Base-by-base conservation (phyloP, 2,888 invertebrate species). In the Caenorhabditis doughertyi region DNA sequence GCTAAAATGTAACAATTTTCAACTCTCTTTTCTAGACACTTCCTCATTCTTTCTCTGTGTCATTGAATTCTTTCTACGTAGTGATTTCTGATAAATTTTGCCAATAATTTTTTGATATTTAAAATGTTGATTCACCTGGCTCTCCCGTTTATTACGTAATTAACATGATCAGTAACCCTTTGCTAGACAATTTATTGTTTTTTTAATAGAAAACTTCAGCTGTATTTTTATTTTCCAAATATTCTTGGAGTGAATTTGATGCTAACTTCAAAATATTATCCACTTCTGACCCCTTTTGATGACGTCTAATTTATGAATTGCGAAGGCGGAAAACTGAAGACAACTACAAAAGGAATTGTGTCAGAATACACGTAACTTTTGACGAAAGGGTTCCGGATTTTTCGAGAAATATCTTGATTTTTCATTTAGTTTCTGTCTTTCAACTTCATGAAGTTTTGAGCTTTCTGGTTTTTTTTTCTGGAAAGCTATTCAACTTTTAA, bases 301-400 rank as follows among this genome's bases (percentile, higher is more conserved):
- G 44, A 47, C 44, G 44, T 47, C n/a, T 4, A 47, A 18, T 47
- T 18, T 35, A 35, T 35, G 35, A 35, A 9, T 5, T 35, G 35
- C 35, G 35, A 35, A 35, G 35, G 35, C 35, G 35, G 35, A 35
- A 35, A n/a, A n/a, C n/a, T n/a, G 44, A 18, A 39, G 44, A 18
- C 18, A 18, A 47, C 44, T 47, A 47, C 11, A 47, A 47, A 18
- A 18, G 8, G n/a, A 13, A 18, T n/a, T 13, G 11, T 39, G 39
- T n/a, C n/a, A 8, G 44, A 47, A 47, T 47, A 47, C 44, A 47
- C 44, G 44, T n/a, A n/a, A n/a, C n/a, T n/a, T n/a, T n/a, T n/a
- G n/a, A n/a, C n/a, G n/a, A n/a, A n/a, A 35, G 35, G 44, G 3
- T 47, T 47, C 44, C 18, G 18, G 44, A 47, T 47, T 47, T 47